Evolutionary conservation across 2,797 vertebrate genomes (phyloP).

Genomic region (Sebastes taczanowskii): DNA sequence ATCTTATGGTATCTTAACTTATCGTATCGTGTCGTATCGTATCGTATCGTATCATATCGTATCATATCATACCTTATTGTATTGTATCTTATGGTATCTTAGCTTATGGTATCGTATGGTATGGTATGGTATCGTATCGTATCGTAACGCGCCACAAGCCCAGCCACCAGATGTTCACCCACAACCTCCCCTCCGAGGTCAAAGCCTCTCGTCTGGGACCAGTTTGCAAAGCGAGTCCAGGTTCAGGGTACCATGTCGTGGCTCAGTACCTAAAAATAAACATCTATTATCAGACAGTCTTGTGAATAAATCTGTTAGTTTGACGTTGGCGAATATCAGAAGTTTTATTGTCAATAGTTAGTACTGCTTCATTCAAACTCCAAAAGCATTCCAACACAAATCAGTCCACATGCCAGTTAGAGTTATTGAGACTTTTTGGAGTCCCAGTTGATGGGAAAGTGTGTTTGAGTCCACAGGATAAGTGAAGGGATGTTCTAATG

Average conservation of each 20-base stretch:
- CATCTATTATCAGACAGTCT: background rate
- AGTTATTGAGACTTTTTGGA: background rate
- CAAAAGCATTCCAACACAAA: background rate
- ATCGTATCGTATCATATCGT: too few species aligned
- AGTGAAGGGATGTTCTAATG: background rate
- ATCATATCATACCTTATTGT: too few species aligned
- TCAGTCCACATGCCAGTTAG: background rate
- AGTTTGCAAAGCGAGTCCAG: background rate
- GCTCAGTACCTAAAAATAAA: background rate
- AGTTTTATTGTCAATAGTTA: background rate
- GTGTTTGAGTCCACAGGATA: background rate
- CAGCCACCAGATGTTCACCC: too few species aligned
- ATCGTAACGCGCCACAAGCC: too few species aligned
- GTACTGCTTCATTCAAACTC: background rate
- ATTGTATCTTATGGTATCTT: too few species aligned
- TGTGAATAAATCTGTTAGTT: background rate
- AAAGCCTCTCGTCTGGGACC: background rate
- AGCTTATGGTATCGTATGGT: too few species aligned
- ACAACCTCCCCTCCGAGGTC: background rate
- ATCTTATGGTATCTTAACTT: too few species aligned
- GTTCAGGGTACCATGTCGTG: background rate
- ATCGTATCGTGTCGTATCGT: too few species aligned
- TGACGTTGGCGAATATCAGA: too few species aligned
- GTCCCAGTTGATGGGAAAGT: background rate
- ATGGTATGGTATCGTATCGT: too few species aligned